Evolutionary conservation across 2,888 invertebrate genomes (phyloP), one percentile per base, ranked within the genome.

Genomic region (Drosophila trichaetosa): DNA sequence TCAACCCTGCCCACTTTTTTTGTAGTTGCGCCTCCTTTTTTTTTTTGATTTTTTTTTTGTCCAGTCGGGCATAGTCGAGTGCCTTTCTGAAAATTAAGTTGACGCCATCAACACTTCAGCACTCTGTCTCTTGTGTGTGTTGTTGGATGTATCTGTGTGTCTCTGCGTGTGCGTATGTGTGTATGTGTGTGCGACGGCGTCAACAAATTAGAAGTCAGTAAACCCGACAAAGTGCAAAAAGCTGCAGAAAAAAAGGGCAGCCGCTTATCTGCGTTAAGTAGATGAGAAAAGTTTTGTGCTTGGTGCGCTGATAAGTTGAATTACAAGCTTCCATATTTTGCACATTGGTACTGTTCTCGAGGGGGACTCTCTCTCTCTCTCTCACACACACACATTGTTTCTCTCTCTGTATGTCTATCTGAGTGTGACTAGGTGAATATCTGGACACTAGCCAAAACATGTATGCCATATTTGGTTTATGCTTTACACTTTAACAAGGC

Each of bases 211-310:
- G 90, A 83, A 86, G 86, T 83, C 86, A 80, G 90, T 87, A 90
- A 90, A 86, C 86, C 77, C 67, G 67, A 69, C 72, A 56, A 51
- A 77, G 77, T 79, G 66, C 61, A 76, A 73, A 65, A 65, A 59
- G n/a, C 29, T 36, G 16, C 10, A 38, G n/a, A 38, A 40, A 64
- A 38, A 59, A 63, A 46, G 56, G 77, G 69, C 79, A 72, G 76
- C 73, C 90, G 82, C 87, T 88, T 90, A 88, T 88, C 90, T 87
- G 79, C 73, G 82, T 79, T 90, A 87, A 90, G 87, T 87, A 88
- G 90, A 88, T 88, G 87, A 89, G 90, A 88, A 88, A 88, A 88
- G 89, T 88, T 88, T 88, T 82, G 68, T 82, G 87, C 80, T 80
- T 73, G 67, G 52, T 68, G 69, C 82, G 89, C 80, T 90, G 87